Evolutionary conservation across 2,888 invertebrate species (phyloP), one percentile per base, ranked within the genome.

Genomic region (Melinopterus prodromus): DNA sequence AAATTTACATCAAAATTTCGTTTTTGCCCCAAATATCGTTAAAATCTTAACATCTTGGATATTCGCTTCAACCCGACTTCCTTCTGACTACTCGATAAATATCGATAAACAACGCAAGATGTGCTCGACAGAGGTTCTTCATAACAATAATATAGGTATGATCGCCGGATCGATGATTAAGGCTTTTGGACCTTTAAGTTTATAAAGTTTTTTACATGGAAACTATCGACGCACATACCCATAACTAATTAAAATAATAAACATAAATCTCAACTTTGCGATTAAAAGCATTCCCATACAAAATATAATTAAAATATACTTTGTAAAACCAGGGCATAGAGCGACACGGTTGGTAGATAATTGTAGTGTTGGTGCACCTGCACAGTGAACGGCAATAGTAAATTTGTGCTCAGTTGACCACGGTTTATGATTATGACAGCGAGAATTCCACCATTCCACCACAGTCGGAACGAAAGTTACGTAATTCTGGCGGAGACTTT

Each of bases 231-330:
- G 26, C 26, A 26, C 26, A 26, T 26, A 26, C 26, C 26, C 26
- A 26, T 26, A 26, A 26, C 1, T 53, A 53, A 53, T 53, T 53
- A 53, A 53, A 53, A 12, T 53, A 53, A 53, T 53, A 9, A 53
- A 53, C 12, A 53, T 53, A 53, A 53, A 7, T 53, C 53, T 12
- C 53, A 12, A 53, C 12, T 53, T 53, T 53, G 53, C 12, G 53
- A 9, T 12, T 12, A 53, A 12, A 53, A 53, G 5, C 53, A 53
- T 1, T 53, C 53, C 9, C 53, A 1, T 53, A 53, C 2, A 53
- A 53, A 53, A 53, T 53, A 53, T 53, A 53, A 53, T 53, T 53
- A 53, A 53, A 53, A 53, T 53, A 53, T 53, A 53, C 53, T 53
- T 53, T 53, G 53, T 12, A 6, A 12, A 53, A 53, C 7, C 9